Evolutionary conservation across 2,113 vertebrate genomes (phyloP), one percentile per base, ranked within the genome.

Genomic region (Phylloscopus trochiloides): DNA sequence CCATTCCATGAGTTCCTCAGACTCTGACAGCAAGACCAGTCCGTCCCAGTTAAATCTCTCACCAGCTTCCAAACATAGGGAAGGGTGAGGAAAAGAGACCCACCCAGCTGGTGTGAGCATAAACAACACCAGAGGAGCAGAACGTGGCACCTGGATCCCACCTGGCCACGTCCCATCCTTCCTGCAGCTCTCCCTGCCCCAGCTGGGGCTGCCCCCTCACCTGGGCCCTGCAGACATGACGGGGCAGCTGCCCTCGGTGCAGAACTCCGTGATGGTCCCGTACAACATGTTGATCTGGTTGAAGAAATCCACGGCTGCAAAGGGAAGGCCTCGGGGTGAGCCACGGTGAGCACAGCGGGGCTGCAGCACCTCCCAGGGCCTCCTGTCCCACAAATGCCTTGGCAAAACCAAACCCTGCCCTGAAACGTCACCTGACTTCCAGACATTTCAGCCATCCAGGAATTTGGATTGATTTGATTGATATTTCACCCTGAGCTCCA

Each of bases 261-360:
- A 99, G 97, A 99, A 99, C 94, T 99, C 99, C 0, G 99, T 99
- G 91, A 99, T 99, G 90, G 99, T 99, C 80, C 99, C 99, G 4
- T 99, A 99, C 15, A 99, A 90, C 99, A 99, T 99, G 96, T 99
- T 99, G 96, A 99, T 99, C 93, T 99, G 99, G 97, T 99, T 99
- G 98, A 99, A 99, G 97, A 99, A 99, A 97, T 99, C 99, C 97
- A 99, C 99, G 13, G 99, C 99, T 99, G 92, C 31, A 62, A 75
- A 94, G 68, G 88, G 40, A 73, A 45, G 31, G 7, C 1, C 10
- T 6, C n/a, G 42, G 21, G 17, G 6, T 88, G 32, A 83, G 32
- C 1, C 1, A 7, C 31, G 17, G 9, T 18, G 14, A 47, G 34
- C 24, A 3, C 36, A 3, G 3, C 7, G 16, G 4, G 1, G 25